Evolutionary conservation across 1,140 invertebrate genomes (phyloP).

Genomic region (Sitobion miscanthi): DNA sequence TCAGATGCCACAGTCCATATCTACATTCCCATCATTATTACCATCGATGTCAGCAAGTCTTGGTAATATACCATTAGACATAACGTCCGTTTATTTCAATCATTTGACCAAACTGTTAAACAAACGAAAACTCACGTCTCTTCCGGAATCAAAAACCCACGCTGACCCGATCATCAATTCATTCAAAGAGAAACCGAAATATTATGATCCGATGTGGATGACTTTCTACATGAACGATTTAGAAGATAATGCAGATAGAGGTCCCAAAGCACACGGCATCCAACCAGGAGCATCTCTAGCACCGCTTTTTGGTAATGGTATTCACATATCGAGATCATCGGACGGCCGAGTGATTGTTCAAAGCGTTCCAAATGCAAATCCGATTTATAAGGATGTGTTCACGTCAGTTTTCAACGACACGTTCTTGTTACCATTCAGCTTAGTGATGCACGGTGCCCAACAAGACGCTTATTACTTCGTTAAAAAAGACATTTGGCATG

Average conservation of each 20-base stretch:
- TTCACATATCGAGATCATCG: slow-evolving; percentile 80
- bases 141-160: slow-evolving; percentile 55
- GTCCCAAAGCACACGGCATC: neutral
- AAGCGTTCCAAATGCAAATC: slow-evolving; percentile 83
- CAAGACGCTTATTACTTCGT: slow-evolving; percentile 96
- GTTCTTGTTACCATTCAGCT: slow-evolving; percentile 84
- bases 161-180: slow-evolving; percentile 49
- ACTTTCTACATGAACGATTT: slow-evolving; percentile 49
- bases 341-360: slow-evolving; percentile 84
- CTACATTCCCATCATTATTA: slow-evolving; percentile 69
- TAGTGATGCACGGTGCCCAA: slow-evolving; percentile 81
- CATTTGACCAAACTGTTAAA: slow-evolving; percentile 77
- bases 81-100: slow-evolving; percentile 81
- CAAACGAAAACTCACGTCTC: slow-evolving; percentile 68
- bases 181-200: slow-evolving; percentile 32
- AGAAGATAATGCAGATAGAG: slow-evolving; percentile 21
- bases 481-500: slow-evolving; percentile 87
- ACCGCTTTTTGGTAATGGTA: slow-evolving; percentile 88
- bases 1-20: slow-evolving; percentile 66
- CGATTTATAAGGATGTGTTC: slow-evolving; percentile 89
- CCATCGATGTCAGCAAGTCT: slow-evolving; percentile 68
- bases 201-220: slow-evolving; percentile 47
- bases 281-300: slow-evolving; percentile 66
- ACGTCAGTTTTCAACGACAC: slow-evolving; percentile 93
- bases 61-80: slow-evolving; percentile 66